Evolutionary conservation across 2,113 vertebrate species (phyloP), one percentile per base, ranked within the genome.

Genomic region (Pteropus alecto): DNA sequence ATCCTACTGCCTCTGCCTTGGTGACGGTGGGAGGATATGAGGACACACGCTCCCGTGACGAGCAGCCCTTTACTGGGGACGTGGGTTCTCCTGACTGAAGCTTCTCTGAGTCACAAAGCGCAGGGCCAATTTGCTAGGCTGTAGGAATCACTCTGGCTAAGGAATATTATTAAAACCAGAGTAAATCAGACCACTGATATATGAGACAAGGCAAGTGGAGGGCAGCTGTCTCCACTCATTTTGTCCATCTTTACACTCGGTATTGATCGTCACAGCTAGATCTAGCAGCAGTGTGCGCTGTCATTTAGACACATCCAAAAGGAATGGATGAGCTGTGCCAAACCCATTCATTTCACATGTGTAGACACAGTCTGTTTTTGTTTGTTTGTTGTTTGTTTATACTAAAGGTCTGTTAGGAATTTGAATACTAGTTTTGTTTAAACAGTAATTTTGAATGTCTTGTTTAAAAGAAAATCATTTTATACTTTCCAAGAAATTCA

Each of bases 161-260:
- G 76, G 61, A 63, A 68, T 58, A 67, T 28, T 30, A 26, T 60
- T 33, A 65, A 95, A 78, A 70, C 2, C 33, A 38, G 77, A 63
- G 70, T 33, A 63, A 95, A 84, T 81, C 79, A 87, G 87, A 79
- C 78, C 61, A 2, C 6, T 76, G 81, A 48, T 56, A 33, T 35
- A 93, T 94, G 76, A 78, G 81, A 85, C 6, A 8, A 73, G 65
- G 71, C 87, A 70, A 88, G 92, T 67, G 26, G 67, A 86, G 41
- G 76, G 63, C 82, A 90, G 92, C 90, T 87, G 93, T 76, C 85
- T 92, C 61, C 65, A 19, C 61, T 86, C 84, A 74, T 87, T 87
- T 60, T 67, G 67, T 79, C 92, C 73, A 26, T 63, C 73, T 82
- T 95, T 38, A 35, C 16, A 21, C 70, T 73, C 28, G 2, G 56